phyloP scores from a whole-genome alignment of 2,113 vertebrate genomes.

The Platysternon megacephalum region DNA sequence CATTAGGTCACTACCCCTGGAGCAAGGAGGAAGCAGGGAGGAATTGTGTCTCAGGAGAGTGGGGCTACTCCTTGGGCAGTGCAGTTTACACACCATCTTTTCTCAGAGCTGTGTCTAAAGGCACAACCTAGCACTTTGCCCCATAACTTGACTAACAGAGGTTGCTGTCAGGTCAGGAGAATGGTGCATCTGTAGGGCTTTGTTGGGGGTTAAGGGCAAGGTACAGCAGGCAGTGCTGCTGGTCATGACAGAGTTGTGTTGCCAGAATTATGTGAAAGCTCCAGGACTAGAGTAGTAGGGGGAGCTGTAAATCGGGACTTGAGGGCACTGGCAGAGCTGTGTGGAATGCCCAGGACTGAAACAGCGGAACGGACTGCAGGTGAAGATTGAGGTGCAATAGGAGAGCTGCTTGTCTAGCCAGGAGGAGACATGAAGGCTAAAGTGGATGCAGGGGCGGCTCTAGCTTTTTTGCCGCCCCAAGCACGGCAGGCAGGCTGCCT shows the following conservation, averaged over 20 bases:
- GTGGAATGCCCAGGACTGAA: background rate
- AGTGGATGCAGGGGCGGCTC: too few species aligned
- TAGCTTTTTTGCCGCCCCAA: too few species aligned
- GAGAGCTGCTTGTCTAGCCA: background rate
- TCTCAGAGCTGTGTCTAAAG: background rate
- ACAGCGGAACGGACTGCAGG: fast-evolving
- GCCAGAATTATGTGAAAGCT: background rate
- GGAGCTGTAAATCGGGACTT: background rate
- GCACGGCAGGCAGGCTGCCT: too few species aligned
- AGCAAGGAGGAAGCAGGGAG: too few species aligned
- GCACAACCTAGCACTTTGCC: fast-evolving
- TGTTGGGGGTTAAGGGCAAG: background rate
- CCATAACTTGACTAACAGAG: fast-evolving
- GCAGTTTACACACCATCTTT: too few species aligned
- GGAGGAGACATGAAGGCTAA: background rate
- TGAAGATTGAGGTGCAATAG: background rate
- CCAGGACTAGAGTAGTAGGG: background rate
- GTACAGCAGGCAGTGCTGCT: background rate
- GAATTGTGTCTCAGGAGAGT: too few species aligned
- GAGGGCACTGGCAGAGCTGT: background rate
- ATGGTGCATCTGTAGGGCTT: background rate
- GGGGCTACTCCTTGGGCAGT: too few species aligned
- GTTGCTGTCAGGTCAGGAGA: background rate
- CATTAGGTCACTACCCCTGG: too few species aligned
- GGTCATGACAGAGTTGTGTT: fast-evolving